Percentiles rank a stretch among this genome's conserved stretches.
Evolutionary conservation across 1,140 invertebrate species (phyloP).

Genomic region (Neodiprion virginianus): DNA sequence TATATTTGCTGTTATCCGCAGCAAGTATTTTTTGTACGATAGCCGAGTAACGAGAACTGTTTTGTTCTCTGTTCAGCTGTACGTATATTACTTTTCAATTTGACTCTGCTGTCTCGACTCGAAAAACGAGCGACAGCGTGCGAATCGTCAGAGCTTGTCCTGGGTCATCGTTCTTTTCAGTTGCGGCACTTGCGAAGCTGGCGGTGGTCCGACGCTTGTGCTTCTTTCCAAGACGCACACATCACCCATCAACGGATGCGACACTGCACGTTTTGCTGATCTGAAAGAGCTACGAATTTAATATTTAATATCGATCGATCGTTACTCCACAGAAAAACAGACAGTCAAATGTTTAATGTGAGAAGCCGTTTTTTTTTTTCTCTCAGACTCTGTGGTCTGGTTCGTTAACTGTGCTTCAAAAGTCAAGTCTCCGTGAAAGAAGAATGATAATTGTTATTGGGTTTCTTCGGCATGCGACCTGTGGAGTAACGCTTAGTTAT

Average conservation of each 20-base stretch:
- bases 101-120: constrained; percentile 48
- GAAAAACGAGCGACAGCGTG: constrained; percentile 57
- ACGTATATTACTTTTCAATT: constrained; percentile 4
- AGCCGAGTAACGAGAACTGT: background rate
- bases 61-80: background rate
- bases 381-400: too few relatives aligned
- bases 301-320: background rate
- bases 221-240: constrained; percentile 48
- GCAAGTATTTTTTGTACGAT: background rate
- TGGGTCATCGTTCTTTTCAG: constrained; percentile 42
- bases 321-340: background rate
- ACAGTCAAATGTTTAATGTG: too few relatives aligned
- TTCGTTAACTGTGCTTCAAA: too few relatives aligned
- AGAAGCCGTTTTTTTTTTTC: too few relatives aligned
- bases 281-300: constrained; percentile 50
- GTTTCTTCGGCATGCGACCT: background rate
- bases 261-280: constrained; percentile 53
- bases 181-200: constrained; percentile 34
- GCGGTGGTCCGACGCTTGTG: constrained; percentile 51
- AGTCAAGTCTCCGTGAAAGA: too few relatives aligned
- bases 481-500: background rate
- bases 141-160: constrained; percentile 58
- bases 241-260: constrained; percentile 46
- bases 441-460: background rate
- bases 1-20: background rate